Evolutionary conservation across 2,797 vertebrate species (phyloP).

Genomic region (Coregonus suidteri): DNA sequence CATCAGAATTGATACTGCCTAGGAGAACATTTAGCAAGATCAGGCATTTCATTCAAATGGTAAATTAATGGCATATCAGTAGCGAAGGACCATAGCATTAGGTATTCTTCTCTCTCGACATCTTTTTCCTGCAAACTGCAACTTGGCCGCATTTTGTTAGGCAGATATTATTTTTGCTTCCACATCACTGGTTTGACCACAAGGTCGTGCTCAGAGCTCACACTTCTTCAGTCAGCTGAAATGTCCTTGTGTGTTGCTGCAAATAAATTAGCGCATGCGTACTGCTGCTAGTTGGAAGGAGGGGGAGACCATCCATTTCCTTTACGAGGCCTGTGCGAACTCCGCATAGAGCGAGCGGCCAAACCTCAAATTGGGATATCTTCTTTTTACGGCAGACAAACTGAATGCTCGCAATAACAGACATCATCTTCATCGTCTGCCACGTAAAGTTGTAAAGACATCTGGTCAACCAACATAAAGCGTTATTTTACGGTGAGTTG

Average conservation of each 20-base stretch:
- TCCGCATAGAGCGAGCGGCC: slow-evolving; percentile 31
- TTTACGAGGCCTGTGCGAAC: slow-evolving; percentile 63
- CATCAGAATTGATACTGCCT: no score
- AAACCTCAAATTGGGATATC: slow-evolving; percentile 60
- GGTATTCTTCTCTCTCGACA: no score
- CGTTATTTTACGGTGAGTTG: slow-evolving; percentile 67
- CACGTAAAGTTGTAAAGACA: slow-evolving; percentile 53
- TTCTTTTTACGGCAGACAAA: slow-evolving; percentile 21
- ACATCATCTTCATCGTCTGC: slow-evolving; percentile 59
- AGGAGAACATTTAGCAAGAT: no score
- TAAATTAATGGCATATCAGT: no score
- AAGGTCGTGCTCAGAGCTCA: slow-evolving; percentile 59
- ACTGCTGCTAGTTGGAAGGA: background rate
- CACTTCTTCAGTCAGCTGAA: background rate
- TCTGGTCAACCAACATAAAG: slow-evolving; percentile 60
- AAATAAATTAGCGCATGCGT: slow-evolving; percentile 65
- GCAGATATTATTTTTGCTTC: background rate
- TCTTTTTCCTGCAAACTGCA: no score
- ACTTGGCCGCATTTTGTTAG: no score
- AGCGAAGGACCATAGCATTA: no score
- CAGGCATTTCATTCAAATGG: no score
- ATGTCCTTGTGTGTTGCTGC: slow-evolving; percentile 1
- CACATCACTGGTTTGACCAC: slow-evolving; percentile 63
- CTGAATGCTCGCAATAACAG: slow-evolving; percentile 51
- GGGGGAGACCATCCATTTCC: slow-evolving; percentile 74